A percentile compares a stretch with the other conserved stretches of the same genome.
These are phyloP conservation scores for Diorhabda elongata DNA, from an alignment of 1,140 invertebrate genomes.

Conservation along the genomic window DNA sequence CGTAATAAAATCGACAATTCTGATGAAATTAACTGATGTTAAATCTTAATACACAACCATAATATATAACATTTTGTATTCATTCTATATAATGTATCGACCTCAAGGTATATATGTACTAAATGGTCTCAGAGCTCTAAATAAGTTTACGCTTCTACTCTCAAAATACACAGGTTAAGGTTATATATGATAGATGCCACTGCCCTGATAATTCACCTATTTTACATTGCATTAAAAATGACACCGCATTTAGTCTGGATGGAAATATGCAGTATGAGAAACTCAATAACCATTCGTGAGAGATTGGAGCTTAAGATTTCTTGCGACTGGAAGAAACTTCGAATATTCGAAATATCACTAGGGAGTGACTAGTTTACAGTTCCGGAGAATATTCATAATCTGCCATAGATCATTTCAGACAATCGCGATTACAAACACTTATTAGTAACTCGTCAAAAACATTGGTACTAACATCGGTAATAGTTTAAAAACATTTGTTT, in stretches of 20 bases:
- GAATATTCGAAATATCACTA: not conserved
- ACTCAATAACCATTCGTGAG: not conserved
- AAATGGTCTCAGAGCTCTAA: no score
- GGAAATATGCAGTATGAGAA: not conserved
- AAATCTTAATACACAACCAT: no score
- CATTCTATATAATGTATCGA: no score
- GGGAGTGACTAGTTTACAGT: not conserved
- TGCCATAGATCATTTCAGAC: not conserved
- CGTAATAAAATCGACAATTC: no score
- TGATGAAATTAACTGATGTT: no score
- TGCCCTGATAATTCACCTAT: no score
- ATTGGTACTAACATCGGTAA: not conserved
- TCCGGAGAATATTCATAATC: not conserved
- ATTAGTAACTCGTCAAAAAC: not conserved
- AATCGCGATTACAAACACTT: not conserved
- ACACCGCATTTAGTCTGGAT: not conserved
- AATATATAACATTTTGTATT: no score
- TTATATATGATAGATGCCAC: no score
- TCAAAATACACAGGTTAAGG: no score
- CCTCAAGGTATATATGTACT: no score
- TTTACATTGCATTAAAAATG: not conserved
- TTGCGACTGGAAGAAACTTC: slow-evolving; percentile 1
- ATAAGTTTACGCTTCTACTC: no score
- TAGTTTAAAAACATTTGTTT: not conserved
- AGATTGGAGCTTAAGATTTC: not conserved